Percentiles rank a stretch among this genome's conserved stretches.
phyloP scores from a whole-genome alignment of 2,797 vertebrate genomes.

The Chaunax sp. region DNA sequence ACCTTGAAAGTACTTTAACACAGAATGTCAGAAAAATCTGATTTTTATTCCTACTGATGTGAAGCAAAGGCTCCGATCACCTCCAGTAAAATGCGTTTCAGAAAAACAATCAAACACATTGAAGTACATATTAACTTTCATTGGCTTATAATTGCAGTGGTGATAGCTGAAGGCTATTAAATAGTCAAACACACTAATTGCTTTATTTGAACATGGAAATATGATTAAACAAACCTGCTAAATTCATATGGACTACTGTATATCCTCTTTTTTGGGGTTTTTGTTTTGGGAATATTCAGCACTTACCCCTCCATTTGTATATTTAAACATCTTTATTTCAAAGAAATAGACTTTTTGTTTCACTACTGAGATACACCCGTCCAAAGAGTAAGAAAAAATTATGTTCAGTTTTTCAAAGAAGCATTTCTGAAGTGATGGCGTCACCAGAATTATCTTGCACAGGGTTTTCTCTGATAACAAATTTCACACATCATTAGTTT shows the following conservation, averaged over 20 bases:
- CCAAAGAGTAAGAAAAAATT: background rate
- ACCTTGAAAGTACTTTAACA: background rate
- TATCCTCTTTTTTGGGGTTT: no score
- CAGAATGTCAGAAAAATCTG: background rate
- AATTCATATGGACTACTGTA: no score
- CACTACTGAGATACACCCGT: background rate
- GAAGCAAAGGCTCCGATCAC: background rate
- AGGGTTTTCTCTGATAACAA: no score
- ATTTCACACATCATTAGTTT: no score
- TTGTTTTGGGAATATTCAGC: no score
- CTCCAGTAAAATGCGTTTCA: accelerated
- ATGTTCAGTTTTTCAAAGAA: background rate
- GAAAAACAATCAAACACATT: background rate
- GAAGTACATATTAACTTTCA: background rate
- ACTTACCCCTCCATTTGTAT: no score
- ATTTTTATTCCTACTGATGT: background rate
- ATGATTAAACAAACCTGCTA: no score
- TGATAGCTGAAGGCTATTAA: no score
- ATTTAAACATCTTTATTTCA: no score
- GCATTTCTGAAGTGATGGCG: constrained; percentile 1
- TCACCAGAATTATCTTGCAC: constrained; percentile 14
- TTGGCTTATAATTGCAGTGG: no score
- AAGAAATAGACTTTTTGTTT: background rate
- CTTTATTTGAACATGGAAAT: no score
- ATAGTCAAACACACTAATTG: no score